Conservation (phyloP, 2,797 vertebrate species). For the Vipera ursinii region DNA sequence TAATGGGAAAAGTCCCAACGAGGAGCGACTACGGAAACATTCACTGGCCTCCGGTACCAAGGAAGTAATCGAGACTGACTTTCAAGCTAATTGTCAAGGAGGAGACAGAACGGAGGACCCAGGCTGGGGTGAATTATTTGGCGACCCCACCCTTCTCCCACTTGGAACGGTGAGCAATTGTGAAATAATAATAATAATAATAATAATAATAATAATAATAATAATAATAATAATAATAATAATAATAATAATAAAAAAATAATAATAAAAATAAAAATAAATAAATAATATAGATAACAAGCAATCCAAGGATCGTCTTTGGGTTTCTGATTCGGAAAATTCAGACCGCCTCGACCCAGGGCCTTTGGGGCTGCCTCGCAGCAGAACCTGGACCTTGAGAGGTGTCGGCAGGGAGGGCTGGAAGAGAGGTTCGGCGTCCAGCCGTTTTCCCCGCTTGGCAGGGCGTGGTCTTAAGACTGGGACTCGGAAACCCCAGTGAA, state of each 20-base stretch:
- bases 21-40: background rate
- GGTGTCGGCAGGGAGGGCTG: background rate
- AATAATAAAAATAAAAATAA: too few relatives aligned
- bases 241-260: too few relatives aligned
- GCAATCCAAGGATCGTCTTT: background rate
- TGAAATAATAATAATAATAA: too few relatives aligned
- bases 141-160: background rate
- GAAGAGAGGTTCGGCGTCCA: background rate
- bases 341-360: background rate
- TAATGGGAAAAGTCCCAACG: background rate
- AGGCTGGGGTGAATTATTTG: background rate
- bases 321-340: background rate
- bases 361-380: background rate
- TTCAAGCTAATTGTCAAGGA: background rate
- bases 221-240: too few relatives aligned
- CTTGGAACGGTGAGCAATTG: background rate
- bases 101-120: background rate
- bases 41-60: background rate
- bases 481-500: background rate
- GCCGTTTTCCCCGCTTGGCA: background rate
- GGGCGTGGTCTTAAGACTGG: background rate
- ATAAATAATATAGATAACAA: too few relatives aligned
- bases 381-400: background rate
- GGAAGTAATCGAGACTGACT: background rate
- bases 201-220: too few relatives aligned